Conservation (phyloP, 2,113 vertebrate species). For the Etheostoma spectabile region DNA sequence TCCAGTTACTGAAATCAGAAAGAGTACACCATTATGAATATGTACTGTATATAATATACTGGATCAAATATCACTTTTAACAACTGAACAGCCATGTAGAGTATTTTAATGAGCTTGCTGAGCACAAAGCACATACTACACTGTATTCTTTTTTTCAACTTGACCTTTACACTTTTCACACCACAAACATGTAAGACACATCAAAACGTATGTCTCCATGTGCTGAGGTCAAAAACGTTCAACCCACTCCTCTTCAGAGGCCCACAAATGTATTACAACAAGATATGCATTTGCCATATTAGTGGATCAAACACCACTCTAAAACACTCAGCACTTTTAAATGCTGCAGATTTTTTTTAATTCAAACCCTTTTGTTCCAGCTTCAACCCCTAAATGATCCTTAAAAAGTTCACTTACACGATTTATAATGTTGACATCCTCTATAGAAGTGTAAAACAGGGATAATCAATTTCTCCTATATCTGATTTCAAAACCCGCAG, state of each 20-base stretch:
- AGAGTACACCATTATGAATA: neutral
- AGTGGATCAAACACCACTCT: neutral
- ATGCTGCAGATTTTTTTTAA: too few relatives aligned
- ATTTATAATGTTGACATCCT: neutral
- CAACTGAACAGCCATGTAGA: neutral
- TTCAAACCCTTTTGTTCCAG: neutral
- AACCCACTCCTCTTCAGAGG: neutral
- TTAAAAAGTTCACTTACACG: neutral
- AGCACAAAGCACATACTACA: neutral
- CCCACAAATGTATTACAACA: neutral
- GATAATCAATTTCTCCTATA: neutral
- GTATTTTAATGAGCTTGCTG: neutral
- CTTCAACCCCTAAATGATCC: neutral
- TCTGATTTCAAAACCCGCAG: neutral
- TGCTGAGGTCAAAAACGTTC: neutral
- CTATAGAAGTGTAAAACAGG: neutral
- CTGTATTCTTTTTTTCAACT: neutral
- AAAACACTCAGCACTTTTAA: neutral
- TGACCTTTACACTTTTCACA: neutral
- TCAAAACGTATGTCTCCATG: neutral
- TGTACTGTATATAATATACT: neutral
- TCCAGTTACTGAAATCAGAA: slow-evolving; percentile 37
- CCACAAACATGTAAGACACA: neutral
- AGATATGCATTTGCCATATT: neutral
- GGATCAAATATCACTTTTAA: neutral